Conservation (phyloP, 2,888 invertebrate genomes). For the Dasypogon diadema region DNA sequence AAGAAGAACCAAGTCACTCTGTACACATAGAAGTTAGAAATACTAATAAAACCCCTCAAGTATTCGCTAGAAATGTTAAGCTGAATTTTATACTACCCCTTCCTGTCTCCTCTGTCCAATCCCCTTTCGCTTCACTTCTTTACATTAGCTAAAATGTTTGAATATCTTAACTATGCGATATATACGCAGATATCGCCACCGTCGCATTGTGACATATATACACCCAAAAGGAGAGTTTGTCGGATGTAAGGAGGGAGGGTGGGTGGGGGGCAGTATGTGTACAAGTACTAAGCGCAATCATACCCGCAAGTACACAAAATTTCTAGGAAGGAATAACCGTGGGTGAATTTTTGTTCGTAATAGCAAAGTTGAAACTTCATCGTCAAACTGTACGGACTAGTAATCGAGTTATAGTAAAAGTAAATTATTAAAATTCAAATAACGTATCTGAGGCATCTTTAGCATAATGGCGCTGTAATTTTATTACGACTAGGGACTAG, state of each 20-base stretch:
- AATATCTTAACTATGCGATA: background rate
- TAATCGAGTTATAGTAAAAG: slow-evolving; percentile 37
- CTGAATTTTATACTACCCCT: background rate
- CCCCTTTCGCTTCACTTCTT: background rate
- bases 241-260: background rate
- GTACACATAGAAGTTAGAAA: background rate
- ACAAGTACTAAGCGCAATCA: background rate
- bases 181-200: background rate
- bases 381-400: slow-evolving; percentile 20
- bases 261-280: background rate
- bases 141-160: background rate
- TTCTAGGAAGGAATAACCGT: background rate
- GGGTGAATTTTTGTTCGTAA: slow-evolving; percentile 15
- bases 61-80: background rate
- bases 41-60: background rate
- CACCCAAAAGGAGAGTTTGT: too few relatives aligned
- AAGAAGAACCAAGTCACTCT: background rate
- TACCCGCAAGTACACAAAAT: slow-evolving; percentile 3
- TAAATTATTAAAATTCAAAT: slow-evolving; percentile 51
- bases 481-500: slow-evolving; percentile 30
- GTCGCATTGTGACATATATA: background rate
- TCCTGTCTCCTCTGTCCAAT: too few relatives aligned
- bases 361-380: slow-evolving; percentile 44
- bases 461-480: slow-evolving; percentile 49
- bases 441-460: slow-evolving; percentile 49